Base-by-base conservation (phyloP, 2,113 vertebrate species). In the Struthio camelus region DNA sequence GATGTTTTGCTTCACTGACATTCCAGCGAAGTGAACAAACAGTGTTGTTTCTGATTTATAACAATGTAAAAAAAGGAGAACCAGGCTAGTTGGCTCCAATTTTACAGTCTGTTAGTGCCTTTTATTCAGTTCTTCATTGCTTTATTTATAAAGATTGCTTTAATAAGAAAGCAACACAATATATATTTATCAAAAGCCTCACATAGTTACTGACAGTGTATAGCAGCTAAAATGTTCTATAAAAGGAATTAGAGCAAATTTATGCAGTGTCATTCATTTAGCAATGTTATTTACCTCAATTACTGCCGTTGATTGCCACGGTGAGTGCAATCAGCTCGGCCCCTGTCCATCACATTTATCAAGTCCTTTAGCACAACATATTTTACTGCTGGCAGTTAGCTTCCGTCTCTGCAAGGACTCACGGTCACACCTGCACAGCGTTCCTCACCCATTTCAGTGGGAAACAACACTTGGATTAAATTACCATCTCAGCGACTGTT, bases 321-420 rank as follows among this genome's bases (percentile, higher is more conserved):
- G 7, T n/a, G 64, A 54, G 30, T 19, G 18, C 11, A 38, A 51
- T 4, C 16, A 58, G 10, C 64, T 54, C 0, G 18, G 0, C 11
- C 34, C 69, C 12, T 2, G 9, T 12, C 50, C 4, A 17, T 14
- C 30, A 19, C 27, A 28, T 5, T 40, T 51, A 1, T 62, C 48
- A 4, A 0, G 2, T 32, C n/a, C 40, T 46, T 30, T 46, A 30
- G 22, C 6, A 6, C 42, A 64, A 64, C 20, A 38, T 64, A 67
- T 44, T 58, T 53, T 27, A 3, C 4, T 11, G 44, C 24, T 48
- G 40, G 19, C 28, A 14, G 18, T 24, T 13, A 56, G 16, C 36
- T 69, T 40, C 46, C 4, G 6, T 46, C 38, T 34, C 24, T 30
- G n/a, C 16, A n/a, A 24, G n/a, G 65, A 53, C 40, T 72, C 42